Conservation (phyloP, 2,113 vertebrate species). For the Brevimyrus niger region DNA sequence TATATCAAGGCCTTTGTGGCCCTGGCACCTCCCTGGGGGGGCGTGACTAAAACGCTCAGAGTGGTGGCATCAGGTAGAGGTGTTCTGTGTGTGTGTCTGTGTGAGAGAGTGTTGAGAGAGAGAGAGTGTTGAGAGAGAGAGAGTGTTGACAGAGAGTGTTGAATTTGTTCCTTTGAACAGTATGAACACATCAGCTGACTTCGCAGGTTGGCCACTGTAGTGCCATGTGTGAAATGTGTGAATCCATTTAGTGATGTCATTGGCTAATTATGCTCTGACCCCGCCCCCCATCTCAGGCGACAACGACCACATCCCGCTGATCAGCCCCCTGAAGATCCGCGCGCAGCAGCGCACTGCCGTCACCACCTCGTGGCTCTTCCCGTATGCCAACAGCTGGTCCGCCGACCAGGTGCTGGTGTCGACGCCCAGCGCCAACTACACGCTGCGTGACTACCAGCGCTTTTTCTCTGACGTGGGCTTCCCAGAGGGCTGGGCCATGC, state of each 20-base stretch:
- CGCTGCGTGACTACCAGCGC: conserved; percentile 67
- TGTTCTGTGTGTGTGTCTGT: too few species aligned
- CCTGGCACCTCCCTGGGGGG: conserved; percentile 86
- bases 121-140: not conserved
- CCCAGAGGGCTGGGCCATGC: conserved; percentile 84
- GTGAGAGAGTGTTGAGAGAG: too few species aligned
- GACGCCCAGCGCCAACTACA: conserved; percentile 84
- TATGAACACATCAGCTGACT: not conserved
- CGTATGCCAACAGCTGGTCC: conserved; percentile 81
- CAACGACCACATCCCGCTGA: conserved; percentile 88
- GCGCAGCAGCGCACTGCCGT: conserved; percentile 85
- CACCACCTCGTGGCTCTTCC: conserved; percentile 86
- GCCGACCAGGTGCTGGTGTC: conserved; percentile 71
- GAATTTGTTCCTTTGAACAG: not conserved
- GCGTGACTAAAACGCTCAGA: conserved; percentile 87
- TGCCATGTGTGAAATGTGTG: not conserved
- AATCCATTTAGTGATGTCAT: not conserved
- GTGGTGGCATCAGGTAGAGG: conserved; percentile 81
- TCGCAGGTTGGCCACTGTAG: not conserved
- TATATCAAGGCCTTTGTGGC: conserved; percentile 81
- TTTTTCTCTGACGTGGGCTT: conserved; percentile 82
- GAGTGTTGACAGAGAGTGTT: not conserved
- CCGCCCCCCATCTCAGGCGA: conserved; percentile 65
- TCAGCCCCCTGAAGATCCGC: conserved; percentile 83
- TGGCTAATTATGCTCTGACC: not conserved